Evolutionary conservation across 2,888 invertebrate genomes (phyloP).

Genomic region (Venustoraphidia nigricollis): DNA sequence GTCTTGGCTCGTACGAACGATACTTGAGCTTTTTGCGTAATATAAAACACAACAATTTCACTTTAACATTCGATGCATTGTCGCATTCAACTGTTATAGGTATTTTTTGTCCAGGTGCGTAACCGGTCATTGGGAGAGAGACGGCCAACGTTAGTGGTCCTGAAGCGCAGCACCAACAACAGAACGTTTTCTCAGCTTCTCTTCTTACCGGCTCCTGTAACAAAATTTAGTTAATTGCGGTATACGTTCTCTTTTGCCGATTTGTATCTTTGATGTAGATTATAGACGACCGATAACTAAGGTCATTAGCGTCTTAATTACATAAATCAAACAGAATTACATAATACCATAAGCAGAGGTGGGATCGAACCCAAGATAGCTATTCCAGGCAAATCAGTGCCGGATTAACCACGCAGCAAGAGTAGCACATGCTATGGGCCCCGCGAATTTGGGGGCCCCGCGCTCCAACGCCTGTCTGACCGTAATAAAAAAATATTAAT

Average conservation of each 20-base stretch:
- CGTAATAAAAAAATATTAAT: too few species aligned
- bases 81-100: slow-evolving; percentile 53
- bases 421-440: too few species aligned
- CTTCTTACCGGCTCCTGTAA: slow-evolving; percentile 48
- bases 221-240: neutral
- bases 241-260: neutral
- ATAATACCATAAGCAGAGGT: too few species aligned
- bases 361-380: too few species aligned
- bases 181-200: slow-evolving; percentile 58
- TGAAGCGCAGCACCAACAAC: slow-evolving; percentile 64
- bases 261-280: neutral
- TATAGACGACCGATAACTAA: neutral
- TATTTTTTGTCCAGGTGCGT: slow-evolving; percentile 56
- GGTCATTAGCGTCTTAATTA: neutral
- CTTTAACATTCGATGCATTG: slow-evolving; percentile 49
- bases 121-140: slow-evolving; percentile 54
- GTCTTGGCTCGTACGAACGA: slow-evolving; percentile 43
- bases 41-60: slow-evolving; percentile 43
- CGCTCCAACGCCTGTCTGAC: too few species aligned
- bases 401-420: too few species aligned
- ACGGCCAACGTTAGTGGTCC: slow-evolving; percentile 54
- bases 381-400: too few species aligned
- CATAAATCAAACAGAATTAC: too few species aligned
- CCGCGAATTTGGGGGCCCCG: too few species aligned
- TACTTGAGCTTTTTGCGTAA: slow-evolving; percentile 52